Evolutionary conservation across 1,140 invertebrate species (phyloP), one percentile per base, ranked within the genome.

Genomic region (Panagrolaimus sp.): DNA sequence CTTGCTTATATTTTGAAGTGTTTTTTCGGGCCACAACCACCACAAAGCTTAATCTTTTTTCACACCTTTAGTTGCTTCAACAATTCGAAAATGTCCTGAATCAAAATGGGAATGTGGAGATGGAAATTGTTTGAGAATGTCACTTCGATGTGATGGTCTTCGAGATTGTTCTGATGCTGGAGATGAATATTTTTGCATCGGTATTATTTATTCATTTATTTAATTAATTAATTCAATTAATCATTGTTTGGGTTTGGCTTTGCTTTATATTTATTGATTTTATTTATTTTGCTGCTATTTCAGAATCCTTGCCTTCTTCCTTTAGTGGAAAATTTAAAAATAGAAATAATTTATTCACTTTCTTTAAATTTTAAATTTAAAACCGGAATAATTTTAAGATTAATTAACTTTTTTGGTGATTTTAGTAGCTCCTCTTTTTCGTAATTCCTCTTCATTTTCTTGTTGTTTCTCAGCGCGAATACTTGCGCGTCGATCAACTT

Each of bases 61-160:
- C 52, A 58, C 52, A 26, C 52, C 48, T 58, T 58, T 28, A 58
- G 52, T 28, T 58, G 52, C 21, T 12, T 21, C 12, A 26, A 28
- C 21, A 15, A 32, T 43, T 62, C 43, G 38, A n/a, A 38, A 68
- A 24, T 68, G 66, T 43, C 45, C 48, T 12, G 66, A 68, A 12
- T 21, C 66, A 10, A 43, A 47, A 26, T 68, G 66, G 66, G 66
- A 68, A 62, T 68, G 66, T 26, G 66, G 48, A 21, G 24, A 43
- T 26, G 66, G 66, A 21, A 68, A 21, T 17, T 68, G 66, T 62
- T 17, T 68, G 15, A n/a, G 24, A 26, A 15, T 26, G 15, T 17
- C 17, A 21, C n/a, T 43, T 12, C 66, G 66, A 6, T 68, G 66
- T 63, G 44, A 68, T 55, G 66, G 66, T 26, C 66, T 52, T 38